These are phyloP conservation scores for Scarus forsteni DNA, from an alignment of 2,797 vertebrate species.

Conservation along the genomic window DNA sequence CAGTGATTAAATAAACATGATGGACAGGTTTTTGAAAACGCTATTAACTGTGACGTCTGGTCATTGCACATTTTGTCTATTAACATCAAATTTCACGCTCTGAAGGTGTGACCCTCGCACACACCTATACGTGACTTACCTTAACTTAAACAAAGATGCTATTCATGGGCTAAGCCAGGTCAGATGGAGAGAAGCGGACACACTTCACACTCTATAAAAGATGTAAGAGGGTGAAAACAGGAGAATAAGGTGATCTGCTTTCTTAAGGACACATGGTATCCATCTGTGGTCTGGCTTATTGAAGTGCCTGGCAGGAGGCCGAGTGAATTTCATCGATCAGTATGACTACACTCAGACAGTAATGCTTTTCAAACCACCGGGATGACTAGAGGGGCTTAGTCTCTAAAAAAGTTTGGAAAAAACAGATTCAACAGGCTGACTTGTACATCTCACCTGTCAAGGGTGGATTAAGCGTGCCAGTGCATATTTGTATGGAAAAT, in stretches of 20 bases:
- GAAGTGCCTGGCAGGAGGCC: conserved; percentile 27
- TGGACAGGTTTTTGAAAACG: conserved; percentile 63
- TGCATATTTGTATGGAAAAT: conserved; percentile 27
- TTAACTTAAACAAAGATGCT: conserved; percentile 14
- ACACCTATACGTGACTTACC: conserved; percentile 7
- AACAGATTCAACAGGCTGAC: conserved; percentile 35
- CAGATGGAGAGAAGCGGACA: conserved; percentile 1
- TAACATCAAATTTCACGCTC: conserved; percentile 22
- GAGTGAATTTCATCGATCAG: conserved; percentile 58
- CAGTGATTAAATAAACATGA: conserved; percentile 80
- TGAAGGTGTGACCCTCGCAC: background rate
- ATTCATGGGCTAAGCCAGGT: background rate
- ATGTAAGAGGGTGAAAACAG: conserved; percentile 24
- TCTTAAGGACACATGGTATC: conserved; percentile 33
- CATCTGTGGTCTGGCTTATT: conserved; percentile 47
- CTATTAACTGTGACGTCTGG: conserved; percentile 60
- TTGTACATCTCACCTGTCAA: conserved; percentile 42
- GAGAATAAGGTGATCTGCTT: conserved; percentile 37
- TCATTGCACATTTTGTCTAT: conserved; percentile 41
- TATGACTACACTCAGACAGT: conserved; percentile 38
- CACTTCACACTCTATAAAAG: conserved; percentile 7
- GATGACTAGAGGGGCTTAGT: conserved; percentile 38
- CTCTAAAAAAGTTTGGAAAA: conserved; percentile 42
- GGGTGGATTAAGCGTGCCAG: conserved; percentile 30
- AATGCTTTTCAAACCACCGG: conserved; percentile 55